Conservation (phyloP, 2,888 invertebrate genomes). For the Cotesia congregata region DNA sequence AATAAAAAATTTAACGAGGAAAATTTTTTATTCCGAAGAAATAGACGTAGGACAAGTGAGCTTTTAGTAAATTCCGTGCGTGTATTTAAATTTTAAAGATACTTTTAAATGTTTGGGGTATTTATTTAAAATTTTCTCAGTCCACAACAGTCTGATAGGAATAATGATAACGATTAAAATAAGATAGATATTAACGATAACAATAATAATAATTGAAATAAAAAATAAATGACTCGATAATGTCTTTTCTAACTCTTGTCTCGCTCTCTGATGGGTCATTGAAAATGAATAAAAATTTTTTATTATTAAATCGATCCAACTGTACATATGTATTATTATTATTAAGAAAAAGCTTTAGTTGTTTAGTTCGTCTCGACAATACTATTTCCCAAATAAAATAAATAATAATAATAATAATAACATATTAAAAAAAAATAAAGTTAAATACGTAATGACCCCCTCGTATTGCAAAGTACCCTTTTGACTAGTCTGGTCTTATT, state of each 20-base stretch:
- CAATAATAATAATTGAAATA: background rate
- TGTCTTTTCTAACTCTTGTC: slow-evolving; percentile 25
- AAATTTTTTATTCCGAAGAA: background rate
- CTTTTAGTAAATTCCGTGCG: background rate
- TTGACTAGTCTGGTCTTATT: slow-evolving; percentile 15
- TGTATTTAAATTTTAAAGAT: background rate
- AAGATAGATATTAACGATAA: background rate
- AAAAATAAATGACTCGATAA: background rate
- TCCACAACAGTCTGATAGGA: background rate
- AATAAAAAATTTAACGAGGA: background rate
- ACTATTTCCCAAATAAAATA: slow-evolving; percentile 39
- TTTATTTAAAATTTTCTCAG: background rate
- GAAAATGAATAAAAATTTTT: background rate
- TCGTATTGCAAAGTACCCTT: slow-evolving; percentile 10
- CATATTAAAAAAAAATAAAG: slow-evolving; percentile 45
- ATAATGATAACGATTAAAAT: no score
- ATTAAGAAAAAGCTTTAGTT: slow-evolving; percentile 55
- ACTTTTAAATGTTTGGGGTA: background rate
- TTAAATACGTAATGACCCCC: slow-evolving; percentile 48
- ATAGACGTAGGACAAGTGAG: background rate
- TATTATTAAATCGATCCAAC: slow-evolving; percentile 26
- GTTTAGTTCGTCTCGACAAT: slow-evolving; percentile 63
- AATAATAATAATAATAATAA: slow-evolving; percentile 47
- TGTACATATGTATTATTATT: slow-evolving; percentile 61
- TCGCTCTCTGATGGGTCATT: slow-evolving; percentile 27